Conservation (phyloP, 2,888 invertebrate genomes). For the Hesperia comma region DNA sequence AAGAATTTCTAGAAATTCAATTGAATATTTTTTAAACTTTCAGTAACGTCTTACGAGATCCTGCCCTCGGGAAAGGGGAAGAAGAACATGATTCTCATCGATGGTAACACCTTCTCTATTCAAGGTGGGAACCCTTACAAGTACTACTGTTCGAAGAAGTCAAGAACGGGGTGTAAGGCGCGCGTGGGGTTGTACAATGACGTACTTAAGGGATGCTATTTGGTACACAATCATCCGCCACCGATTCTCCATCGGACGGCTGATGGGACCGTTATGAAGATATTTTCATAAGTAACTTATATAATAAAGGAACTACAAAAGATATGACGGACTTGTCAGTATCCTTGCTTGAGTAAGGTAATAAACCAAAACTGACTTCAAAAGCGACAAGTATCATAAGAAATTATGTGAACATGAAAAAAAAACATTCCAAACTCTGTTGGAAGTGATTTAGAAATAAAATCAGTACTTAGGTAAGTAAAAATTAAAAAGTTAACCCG, state of each 20-base stretch:
- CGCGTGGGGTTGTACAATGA: conserved; percentile 41
- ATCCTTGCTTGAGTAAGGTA: too few species aligned
- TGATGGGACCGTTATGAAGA: conserved; percentile 40
- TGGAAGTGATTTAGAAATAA: too few species aligned
- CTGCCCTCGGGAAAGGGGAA: conserved; percentile 48
- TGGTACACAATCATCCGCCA: conserved; percentile 50
- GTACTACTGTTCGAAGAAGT: conserved; percentile 55
- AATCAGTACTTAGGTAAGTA: too few species aligned
- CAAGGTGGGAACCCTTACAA: conserved; percentile 47
- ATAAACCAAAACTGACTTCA: too few species aligned
- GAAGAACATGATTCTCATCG: conserved; percentile 47
- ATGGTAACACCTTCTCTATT: conserved; percentile 53
- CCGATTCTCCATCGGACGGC: conserved; percentile 40
- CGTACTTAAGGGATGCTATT: conserved; percentile 36
- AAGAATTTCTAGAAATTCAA: too few species aligned
- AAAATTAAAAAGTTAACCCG: too few species aligned
- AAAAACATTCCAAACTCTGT: too few species aligned
- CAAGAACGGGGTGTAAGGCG: conserved; percentile 48
- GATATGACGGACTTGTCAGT: too few species aligned
- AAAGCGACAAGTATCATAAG: too few species aligned
- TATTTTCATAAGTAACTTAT: not conserved
- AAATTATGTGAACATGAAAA: too few species aligned
- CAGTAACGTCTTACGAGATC: conserved; percentile 45
- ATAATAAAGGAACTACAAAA: too few species aligned
- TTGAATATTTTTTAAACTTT: too few species aligned